These are phyloP conservation scores for Guaruba guarouba DNA, from an alignment of 2,113 vertebrate species.

Conservation along the genomic window DNA sequence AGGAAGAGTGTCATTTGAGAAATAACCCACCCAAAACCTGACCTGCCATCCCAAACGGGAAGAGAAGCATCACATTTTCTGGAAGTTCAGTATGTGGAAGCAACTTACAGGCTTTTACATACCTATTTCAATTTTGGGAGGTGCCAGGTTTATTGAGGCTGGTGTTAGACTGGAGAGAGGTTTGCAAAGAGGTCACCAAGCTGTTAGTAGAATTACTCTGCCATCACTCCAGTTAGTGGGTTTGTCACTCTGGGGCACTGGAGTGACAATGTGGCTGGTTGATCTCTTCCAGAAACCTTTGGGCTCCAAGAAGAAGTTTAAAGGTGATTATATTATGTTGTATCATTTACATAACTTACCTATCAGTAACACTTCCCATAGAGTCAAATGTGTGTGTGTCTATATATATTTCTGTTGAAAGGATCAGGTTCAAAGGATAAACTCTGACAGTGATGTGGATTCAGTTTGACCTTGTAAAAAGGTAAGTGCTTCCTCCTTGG, in stretches of 20 bases:
- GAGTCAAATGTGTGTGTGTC: slow-evolving; percentile 20
- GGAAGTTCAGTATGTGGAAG: not conserved
- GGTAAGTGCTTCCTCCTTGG: not conserved
- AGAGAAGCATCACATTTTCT: not conserved
- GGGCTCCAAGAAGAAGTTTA: not conserved
- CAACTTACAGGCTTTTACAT: not conserved
- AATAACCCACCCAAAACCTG: not conserved
- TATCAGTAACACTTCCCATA: slow-evolving; percentile 30
- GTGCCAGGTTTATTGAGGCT: not conserved
- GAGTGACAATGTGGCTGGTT: not conserved
- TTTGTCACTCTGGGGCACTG: not conserved
- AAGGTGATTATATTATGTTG: not conserved
- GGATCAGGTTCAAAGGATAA: slow-evolving; percentile 8
- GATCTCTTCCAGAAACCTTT: slow-evolving; percentile 41
- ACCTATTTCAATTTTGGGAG: not conserved
- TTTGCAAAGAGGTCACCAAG: not conserved
- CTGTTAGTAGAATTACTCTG: not conserved
- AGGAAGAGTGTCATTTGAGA: not conserved
- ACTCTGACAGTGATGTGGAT: not conserved
- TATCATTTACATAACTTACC: slow-evolving; percentile 37
- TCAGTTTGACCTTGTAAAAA: slow-evolving; percentile 18
- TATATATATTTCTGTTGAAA: slow-evolving; percentile 29
- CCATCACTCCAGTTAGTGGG: not conserved
- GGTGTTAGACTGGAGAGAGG: not conserved
- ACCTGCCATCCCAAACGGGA: not conserved